phyloP scores from a whole-genome alignment of 2,888 invertebrate genomes.

The Nysson spinosus region DNA sequence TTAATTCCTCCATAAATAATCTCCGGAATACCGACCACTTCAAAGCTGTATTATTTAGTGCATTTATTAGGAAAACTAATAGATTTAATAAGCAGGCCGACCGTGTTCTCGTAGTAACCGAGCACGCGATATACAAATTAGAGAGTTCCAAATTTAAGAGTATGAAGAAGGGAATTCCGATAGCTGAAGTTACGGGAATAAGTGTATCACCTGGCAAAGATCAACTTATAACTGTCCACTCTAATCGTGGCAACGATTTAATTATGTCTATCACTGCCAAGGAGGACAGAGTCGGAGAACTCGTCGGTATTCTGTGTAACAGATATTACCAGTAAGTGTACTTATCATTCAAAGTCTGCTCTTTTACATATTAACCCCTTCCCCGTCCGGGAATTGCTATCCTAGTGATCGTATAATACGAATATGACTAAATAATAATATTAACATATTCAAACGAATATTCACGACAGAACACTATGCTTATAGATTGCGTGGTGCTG shows the following conservation, averaged over 20 bases:
- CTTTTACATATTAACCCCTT: background rate
- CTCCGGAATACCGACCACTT: constrained; percentile 85
- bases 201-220: constrained; percentile 92
- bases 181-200: constrained; percentile 90
- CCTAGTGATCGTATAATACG: too few relatives aligned
- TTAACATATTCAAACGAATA: too few relatives aligned
- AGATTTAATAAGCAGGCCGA: constrained; percentile 89
- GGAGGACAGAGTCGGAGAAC: constrained; percentile 91
- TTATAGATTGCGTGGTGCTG: constrained; percentile 83
- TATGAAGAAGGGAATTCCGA: constrained; percentile 90
- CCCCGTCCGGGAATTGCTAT: too few relatives aligned
- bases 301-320: constrained; percentile 89
- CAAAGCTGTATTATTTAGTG: constrained; percentile 77
- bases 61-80: constrained; percentile 73
- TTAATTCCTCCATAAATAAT: constrained; percentile 83
- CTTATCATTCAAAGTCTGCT: background rate
- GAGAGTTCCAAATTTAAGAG: constrained; percentile 92
- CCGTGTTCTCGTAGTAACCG: constrained; percentile 92
- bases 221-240: constrained; percentile 92
- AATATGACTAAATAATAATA: too few relatives aligned
- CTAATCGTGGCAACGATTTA: constrained; percentile 92
- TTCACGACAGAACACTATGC: too few relatives aligned
- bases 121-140: constrained; percentile 90
- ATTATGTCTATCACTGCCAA: constrained; percentile 85
- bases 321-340: constrained; percentile 86